Percentiles rank a stretch among this genome's conserved stretches.
phyloP scores from a whole-genome alignment of 1,140 invertebrate genomes.

The Panagrolaimus sp. region DNA sequence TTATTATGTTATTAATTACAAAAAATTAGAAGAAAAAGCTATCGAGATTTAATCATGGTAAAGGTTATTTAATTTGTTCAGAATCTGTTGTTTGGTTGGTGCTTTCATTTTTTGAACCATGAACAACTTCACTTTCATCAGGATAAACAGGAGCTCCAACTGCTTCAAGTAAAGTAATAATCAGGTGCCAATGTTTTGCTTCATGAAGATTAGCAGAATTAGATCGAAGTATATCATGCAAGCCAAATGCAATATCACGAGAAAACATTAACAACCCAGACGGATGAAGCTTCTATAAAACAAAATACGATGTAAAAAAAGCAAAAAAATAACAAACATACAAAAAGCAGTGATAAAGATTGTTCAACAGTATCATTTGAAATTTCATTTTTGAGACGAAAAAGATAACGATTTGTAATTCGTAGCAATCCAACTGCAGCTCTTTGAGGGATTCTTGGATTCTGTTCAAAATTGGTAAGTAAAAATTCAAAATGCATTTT shows the following conservation, averaged over 20 bases:
- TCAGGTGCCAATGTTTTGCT: conserved; percentile 80
- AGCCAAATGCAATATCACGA: conserved; percentile 72
- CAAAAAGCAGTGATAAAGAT: conserved; percentile 18
- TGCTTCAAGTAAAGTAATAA: conserved; percentile 84
- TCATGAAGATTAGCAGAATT: conserved; percentile 91
- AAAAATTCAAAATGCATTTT: conserved; percentile 67
- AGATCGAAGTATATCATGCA: conserved; percentile 83
- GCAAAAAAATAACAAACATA: not conserved
- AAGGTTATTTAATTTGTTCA: no score
- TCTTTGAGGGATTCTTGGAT: conserved; percentile 73
- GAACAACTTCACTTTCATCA: conserved; percentile 47
- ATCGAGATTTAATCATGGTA: no score
- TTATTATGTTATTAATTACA: no score
- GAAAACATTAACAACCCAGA: conserved; percentile 70
- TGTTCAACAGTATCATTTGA: conserved; percentile 14
- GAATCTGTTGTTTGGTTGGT: no score
- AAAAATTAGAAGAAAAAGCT: no score
- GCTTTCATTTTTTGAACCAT: no score
- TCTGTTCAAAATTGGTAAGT: conserved; percentile 44
- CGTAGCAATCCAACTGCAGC: conserved; percentile 80
- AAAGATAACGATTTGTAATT: conserved; percentile 70
- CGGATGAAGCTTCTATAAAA: conserved; percentile 57
- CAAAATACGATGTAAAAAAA: not conserved
- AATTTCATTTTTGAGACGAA: conserved; percentile 38
- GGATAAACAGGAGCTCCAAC: conserved; percentile 76